phyloP scores from a whole-genome alignment of 2,888 invertebrate species.

The Stenichneumon culpator region DNA sequence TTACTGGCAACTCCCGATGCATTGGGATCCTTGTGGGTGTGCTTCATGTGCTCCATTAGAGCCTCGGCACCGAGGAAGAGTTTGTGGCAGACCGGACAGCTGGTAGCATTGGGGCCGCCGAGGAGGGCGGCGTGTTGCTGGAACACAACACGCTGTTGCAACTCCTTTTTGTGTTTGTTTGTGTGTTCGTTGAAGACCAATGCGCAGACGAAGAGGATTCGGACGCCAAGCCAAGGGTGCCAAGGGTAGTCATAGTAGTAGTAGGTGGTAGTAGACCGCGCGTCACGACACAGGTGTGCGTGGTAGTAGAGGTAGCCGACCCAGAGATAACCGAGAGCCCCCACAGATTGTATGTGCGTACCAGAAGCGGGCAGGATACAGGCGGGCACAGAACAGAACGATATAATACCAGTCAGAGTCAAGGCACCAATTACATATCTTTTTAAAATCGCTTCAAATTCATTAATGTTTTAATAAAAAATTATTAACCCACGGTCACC shows the following conservation, averaged over 20 bases:
- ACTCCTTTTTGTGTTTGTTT: slow-evolving; percentile 87
- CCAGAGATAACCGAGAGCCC: slow-evolving; percentile 80
- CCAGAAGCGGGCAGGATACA: slow-evolving; percentile 82
- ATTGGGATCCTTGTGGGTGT: slow-evolving; percentile 97
- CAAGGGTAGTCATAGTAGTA: slow-evolving; percentile 70
- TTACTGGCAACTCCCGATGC: slow-evolving; percentile 96
- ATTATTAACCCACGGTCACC: slow-evolving; percentile 64
- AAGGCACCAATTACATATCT: slow-evolving; percentile 74
- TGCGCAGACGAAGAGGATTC: slow-evolving; percentile 70
- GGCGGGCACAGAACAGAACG: slow-evolving; percentile 83
- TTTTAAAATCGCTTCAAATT: slow-evolving; percentile 20
- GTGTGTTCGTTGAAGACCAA: slow-evolving; percentile 68
- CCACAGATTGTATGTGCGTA: slow-evolving; percentile 80
- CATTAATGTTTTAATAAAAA: slow-evolving; percentile 41
- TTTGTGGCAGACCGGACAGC: slow-evolving; percentile 97
- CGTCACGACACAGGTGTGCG: slow-evolving; percentile 68
- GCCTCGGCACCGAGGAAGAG: slow-evolving; percentile 97
- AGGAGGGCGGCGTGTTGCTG: slow-evolving; percentile 98
- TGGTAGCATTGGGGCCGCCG: slow-evolving; percentile 96
- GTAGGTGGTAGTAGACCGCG: slow-evolving; percentile 70
- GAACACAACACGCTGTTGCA: slow-evolving; percentile 97
- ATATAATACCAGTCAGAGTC: slow-evolving; percentile 81
- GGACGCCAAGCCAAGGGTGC: slow-evolving; percentile 78
- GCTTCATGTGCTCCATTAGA: slow-evolving; percentile 98
- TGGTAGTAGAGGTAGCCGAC: slow-evolving; percentile 76